Base-by-base conservation (phyloP, 2,113 vertebrate genomes). In the Aix galericulata region DNA sequence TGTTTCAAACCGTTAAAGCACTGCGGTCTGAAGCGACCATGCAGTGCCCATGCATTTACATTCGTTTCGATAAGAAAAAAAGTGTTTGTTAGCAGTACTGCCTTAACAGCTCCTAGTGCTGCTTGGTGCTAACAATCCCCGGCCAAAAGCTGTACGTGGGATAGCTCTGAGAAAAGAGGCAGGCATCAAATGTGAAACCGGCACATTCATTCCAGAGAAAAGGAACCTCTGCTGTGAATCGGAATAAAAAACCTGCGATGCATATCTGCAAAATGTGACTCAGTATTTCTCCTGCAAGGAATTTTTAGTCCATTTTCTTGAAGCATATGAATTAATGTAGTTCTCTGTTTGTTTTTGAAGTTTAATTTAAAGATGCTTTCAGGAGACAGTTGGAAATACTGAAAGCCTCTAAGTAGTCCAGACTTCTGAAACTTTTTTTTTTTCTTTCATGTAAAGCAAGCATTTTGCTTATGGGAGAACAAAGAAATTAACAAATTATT, bases 41-140 rank as follows among this genome's bases (percentile, higher is more conserved):
- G 20, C 26, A 63, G n/a, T 14, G 13, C 77, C 60, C 75, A 8
- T 60, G 44, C 13, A 34, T 79, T 66, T 82, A 67, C 36, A 48
- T 86, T 72, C 68, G 26, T 72, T 88, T 86, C 62, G 36, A 5
- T 82, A 85, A 78, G 67, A 91, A 92, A 95, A 93, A 38, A 78
- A 72, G 5, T 68, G 38, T 66, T 85, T 72, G 36, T 81, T 81
- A 40, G 48, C 82, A 81, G 46, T 75, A 74, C n/a, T 84, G 62
- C 46, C 13, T 26, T 26, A 52, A 25, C 23, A 52, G 25, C 56
- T 66, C 27, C 67, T 66, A 67, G 32, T 81, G 32, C 38, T 84
- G 29, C 88, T 68, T 69, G 36, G 40, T 76, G 63, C 36, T 86
- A 60, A 64, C 78, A 64, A 66, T 83, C 58, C 34, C 26, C 77